phyloP scores from a whole-genome alignment of 2,113 vertebrate genomes.

The Mola mola region DNA sequence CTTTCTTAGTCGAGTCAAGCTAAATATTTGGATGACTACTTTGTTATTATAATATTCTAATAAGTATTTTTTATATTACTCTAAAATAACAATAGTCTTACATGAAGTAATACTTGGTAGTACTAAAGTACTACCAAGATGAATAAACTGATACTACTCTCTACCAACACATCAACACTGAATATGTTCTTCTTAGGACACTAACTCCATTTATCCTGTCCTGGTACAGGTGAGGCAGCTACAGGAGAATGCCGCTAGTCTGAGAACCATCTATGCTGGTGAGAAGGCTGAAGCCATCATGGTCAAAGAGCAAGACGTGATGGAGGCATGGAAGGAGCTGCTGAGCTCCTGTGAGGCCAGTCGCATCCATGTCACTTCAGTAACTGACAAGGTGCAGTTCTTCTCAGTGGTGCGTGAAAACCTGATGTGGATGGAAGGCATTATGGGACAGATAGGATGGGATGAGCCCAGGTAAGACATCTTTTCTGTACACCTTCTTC shows the following conservation, averaged over 20 bases:
- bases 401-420: slow-evolving; percentile 90
- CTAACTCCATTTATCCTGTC: background rate
- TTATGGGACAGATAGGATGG: slow-evolving; percentile 90
- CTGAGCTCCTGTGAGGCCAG: slow-evolving; percentile 86
- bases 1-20: too few relatives aligned
- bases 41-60: too few relatives aligned
- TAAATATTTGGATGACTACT: too few relatives aligned
- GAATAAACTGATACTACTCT: too few relatives aligned
- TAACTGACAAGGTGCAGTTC: slow-evolving; percentile 93
- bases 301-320: slow-evolving; percentile 87
- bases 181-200: too few relatives aligned
- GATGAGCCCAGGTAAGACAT: slow-evolving; percentile 86
- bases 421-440: slow-evolving; percentile 94
- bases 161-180: too few relatives aligned
- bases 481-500: background rate
- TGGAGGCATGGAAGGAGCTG: slow-evolving; percentile 89
- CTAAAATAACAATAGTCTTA: too few relatives aligned
- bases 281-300: slow-evolving; percentile 93
- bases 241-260: slow-evolving; percentile 88
- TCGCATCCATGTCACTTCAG: slow-evolving; percentile 88
- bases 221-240: slow-evolving; percentile 87
- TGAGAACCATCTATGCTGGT: slow-evolving; percentile 91
- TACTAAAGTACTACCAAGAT: too few relatives aligned
- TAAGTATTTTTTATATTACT: too few relatives aligned
- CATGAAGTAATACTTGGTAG: too few relatives aligned